phyloP scores from a whole-genome alignment of 1,140 invertebrate species.

The Macrotrachela quadricornifera region DNA sequence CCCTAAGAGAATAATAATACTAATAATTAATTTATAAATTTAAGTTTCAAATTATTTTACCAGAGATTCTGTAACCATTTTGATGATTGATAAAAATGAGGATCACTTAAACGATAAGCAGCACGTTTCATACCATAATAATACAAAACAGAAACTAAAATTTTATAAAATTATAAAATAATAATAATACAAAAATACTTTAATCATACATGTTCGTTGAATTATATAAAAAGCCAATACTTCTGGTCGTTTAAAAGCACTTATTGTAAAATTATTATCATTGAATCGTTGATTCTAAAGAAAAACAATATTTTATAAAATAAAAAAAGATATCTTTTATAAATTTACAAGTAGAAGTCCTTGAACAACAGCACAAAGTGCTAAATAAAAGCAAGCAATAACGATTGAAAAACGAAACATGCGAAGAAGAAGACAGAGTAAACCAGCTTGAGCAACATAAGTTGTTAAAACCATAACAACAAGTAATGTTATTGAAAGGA shows the following conservation, averaged over 20 bases:
- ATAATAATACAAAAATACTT: background rate
- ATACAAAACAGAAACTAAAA: conserved; percentile 31
- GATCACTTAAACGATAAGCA: conserved; percentile 31
- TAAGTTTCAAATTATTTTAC: too few species aligned
- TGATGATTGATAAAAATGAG: conserved; percentile 32
- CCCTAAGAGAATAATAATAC: too few species aligned
- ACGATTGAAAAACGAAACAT: conserved; percentile 31
- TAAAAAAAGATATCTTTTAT: too few species aligned
- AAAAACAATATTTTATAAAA: background rate
- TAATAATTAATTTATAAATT: too few species aligned
- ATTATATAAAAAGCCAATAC: conserved; percentile 3
- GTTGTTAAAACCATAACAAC: conserved; percentile 37
- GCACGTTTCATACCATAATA: conserved; percentile 36
- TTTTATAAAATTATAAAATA: background rate
- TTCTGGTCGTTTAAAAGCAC: background rate
- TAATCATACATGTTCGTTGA: background rate
- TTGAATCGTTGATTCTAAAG: background rate
- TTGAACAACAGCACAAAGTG: conserved; percentile 30
- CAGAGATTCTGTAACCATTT: conserved; percentile 23
- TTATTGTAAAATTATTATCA: background rate
- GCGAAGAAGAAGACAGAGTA: conserved; percentile 31
- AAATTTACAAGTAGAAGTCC: conserved; percentile 31
- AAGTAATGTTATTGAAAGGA: conserved; percentile 34
- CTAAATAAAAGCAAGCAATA: conserved; percentile 30
- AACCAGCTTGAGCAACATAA: conserved; percentile 37